phyloP scores from a whole-genome alignment of 1,140 invertebrate species.

The Pachypeltis micranthus region DNA sequence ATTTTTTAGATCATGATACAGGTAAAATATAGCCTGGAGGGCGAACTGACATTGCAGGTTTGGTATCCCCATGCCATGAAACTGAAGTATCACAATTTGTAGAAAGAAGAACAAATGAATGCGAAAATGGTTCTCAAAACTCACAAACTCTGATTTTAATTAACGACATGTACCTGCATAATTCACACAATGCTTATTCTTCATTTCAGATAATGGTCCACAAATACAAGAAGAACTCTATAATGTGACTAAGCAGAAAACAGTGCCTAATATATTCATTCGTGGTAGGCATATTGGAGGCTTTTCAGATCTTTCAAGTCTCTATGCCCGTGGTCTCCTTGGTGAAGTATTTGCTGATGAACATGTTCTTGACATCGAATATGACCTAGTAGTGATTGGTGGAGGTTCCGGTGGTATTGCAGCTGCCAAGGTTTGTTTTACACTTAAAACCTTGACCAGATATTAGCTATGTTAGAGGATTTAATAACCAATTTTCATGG shows the following conservation, averaged over 20 bases:
- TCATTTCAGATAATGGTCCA: slow-evolving; percentile 51
- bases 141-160: background rate
- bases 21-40: no score
- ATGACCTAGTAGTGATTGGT: slow-evolving; percentile 53
- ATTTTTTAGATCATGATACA: no score
- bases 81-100: slow-evolving; percentile 32
- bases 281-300: slow-evolving; percentile 82
- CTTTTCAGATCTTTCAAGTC: background rate
- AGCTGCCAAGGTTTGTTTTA: slow-evolving; percentile 40
- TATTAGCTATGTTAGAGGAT: no score
- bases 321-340: background rate
- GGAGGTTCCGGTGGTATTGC: slow-evolving; percentile 54
- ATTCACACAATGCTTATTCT: background rate
- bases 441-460: no score
- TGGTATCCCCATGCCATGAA: no score
- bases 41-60: no score
- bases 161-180: background rate
- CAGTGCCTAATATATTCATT: slow-evolving; percentile 84
- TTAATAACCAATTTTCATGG: no score
- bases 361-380: slow-evolving; percentile 41
- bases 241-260: slow-evolving; percentile 68
- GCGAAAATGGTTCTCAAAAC: background rate
- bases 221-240: slow-evolving; percentile 64
- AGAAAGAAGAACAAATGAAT: background rate
- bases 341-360: background rate